phyloP scores from a whole-genome alignment of 1,140 invertebrate species.

The Radopholus similis region DNA sequence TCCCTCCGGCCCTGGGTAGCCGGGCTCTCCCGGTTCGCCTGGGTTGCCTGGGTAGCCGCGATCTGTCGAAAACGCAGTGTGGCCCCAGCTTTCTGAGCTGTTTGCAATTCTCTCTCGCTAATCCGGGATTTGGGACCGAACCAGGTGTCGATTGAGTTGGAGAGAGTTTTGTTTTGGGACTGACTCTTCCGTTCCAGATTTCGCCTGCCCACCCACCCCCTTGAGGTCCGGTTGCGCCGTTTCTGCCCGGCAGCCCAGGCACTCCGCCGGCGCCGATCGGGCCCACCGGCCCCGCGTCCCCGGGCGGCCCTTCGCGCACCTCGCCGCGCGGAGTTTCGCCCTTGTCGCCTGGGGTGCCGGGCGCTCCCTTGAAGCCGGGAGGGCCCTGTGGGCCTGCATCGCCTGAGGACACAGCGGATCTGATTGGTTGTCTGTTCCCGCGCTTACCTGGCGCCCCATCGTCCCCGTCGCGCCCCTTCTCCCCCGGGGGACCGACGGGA shows the following conservation, averaged over 20 bases:
- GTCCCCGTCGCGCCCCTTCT: conserved; percentile 54
- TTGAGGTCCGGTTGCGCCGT: conserved; percentile 55
- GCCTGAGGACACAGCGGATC: conserved; percentile 21
- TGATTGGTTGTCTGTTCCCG: conserved; percentile 9
- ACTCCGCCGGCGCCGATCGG: conserved; percentile 56
- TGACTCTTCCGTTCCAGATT: too few relatives aligned
- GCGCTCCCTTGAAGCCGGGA: conserved; percentile 49
- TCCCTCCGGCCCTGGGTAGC: conserved; percentile 59
- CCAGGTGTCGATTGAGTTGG: conserved; percentile 20
- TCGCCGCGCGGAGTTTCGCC: conserved; percentile 58
- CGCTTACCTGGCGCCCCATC: conserved; percentile 51
- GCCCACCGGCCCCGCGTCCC: conserved; percentile 54
- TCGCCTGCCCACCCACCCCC: conserved; percentile 30
- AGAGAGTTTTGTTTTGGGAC: not conserved
- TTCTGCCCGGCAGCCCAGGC: conserved; percentile 57
- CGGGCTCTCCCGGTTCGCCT: conserved; percentile 45
- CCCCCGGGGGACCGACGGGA: conserved; percentile 45
- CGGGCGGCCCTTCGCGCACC: conserved; percentile 56
- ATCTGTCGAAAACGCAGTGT: not conserved
- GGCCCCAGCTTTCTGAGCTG: not conserved
- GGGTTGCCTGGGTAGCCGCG: conserved; percentile 18
- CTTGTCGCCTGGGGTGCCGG: conserved; percentile 59
- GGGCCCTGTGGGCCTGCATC: conserved; percentile 54
- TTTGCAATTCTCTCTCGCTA: conserved; percentile 15
- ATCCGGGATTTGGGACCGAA: conserved; percentile 52